Evolutionary conservation across 2,888 invertebrate species (phyloP).

Genomic region (Hypomecis atomaria): DNA sequence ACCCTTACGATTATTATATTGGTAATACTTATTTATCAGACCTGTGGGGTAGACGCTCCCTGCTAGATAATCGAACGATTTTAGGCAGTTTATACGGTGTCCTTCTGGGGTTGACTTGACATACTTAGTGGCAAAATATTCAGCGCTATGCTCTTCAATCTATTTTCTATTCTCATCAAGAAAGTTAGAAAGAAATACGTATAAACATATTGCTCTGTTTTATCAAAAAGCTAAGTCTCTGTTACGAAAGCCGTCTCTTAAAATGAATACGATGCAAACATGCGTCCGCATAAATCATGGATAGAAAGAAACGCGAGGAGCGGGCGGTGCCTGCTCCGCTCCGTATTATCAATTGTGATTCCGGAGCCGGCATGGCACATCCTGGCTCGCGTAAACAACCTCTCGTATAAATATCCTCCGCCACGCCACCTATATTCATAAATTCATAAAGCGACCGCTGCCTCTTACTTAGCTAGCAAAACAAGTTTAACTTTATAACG

Average conservation of each 20-base stretch:
- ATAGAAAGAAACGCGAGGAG: background rate
- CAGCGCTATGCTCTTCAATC: too few species aligned
- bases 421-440: constrained; percentile 2
- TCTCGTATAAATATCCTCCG: background rate
- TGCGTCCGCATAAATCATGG: constrained; percentile 16
- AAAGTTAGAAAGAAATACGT: too few species aligned
- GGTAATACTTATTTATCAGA: too few species aligned
- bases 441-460: constrained; percentile 14
- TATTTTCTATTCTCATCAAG: too few species aligned
- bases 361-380: constrained; percentile 5
- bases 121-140: too few species aligned
- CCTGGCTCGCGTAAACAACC: constrained; percentile 2
- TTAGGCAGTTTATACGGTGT: too few species aligned
- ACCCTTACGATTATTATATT: too few species aligned
- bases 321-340: background rate
- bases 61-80: too few species aligned
- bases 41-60: too few species aligned
- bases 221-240: too few species aligned
- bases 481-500: constrained; percentile 14
- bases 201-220: too few species aligned
- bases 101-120: too few species aligned
- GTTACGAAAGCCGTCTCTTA: background rate
- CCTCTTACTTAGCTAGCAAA: constrained; percentile 25
- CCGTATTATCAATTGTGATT: constrained; percentile 8
- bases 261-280: background rate